Evolutionary conservation across 2,797 vertebrate genomes (phyloP), one percentile per base, ranked within the genome.

Genomic region (Buceros bicornis): DNA sequence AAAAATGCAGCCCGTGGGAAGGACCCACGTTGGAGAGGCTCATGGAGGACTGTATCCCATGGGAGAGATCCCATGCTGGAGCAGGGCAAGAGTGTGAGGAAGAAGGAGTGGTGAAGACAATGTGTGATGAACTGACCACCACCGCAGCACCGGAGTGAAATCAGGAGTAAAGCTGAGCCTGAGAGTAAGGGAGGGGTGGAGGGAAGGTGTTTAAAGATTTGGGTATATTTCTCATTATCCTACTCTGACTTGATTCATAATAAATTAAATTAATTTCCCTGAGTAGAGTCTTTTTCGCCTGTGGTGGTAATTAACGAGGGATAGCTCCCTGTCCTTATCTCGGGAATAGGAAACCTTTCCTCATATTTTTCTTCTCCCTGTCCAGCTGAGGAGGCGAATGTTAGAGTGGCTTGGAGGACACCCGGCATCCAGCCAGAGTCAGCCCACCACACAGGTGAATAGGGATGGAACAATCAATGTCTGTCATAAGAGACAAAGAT

Each of bases 1-100:
- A 45, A 19, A 45, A 45, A 16, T 19, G 19, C 12, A 45, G 17
- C 24, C 35, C 3, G 8, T 43, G 45, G 37, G 19, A 61, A 21
- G 8, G 5, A 54, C 3, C 2, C 7, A 42, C 17, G 8, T 9
- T 73, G 18, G 42, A 57, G 31, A 35, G 45, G 10, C 45, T 57
- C 31, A 28, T 33, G 40, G 13, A 20, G 13, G 17, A 16, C 56
- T 50, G 78, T 22, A 19, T 60, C 16, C 31, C 5, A 5, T 43
- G 37, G 26, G 15, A 61, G 13, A 8, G 8, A 43, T 2, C 2
- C 9, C 10, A 13, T 0, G 2, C 3, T 81, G 29, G 8, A 10
- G 16, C 5, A 19, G 16, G 20, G 4, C 5, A 81, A 16, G 28
- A 57, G 8, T 6, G 11, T 47, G n/a, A 71, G 19, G 25, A 72